Evolutionary conservation across 2,113 vertebrate species (phyloP), one percentile per base, ranked within the genome.

Genomic region (Rhombomys opimus): DNA sequence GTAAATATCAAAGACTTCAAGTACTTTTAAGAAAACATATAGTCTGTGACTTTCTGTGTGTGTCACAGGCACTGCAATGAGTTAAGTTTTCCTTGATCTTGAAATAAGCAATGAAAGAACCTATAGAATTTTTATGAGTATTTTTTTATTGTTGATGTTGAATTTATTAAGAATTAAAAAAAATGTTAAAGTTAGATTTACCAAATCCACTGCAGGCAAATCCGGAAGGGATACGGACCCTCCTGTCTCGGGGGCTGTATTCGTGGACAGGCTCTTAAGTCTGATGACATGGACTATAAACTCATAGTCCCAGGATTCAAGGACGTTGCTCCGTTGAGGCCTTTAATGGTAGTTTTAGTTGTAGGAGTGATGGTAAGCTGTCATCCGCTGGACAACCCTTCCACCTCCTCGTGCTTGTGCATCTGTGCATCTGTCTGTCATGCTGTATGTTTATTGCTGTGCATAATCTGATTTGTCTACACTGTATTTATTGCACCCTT

Each of bases 401-500:
- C 32, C 54, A 32, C 8, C 13, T 90, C 35, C 54, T 7, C 46
- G 3, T 77, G 4, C 82, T 46, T 93, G 11, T 65, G 12, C 87
- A 25, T 95, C 75, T 96, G 32, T 87, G 67, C 90, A 3, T 92
- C 4, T 81, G 7, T 94, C 88, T 96, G 75, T 95, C 81, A 52
- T 50, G 35, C 67, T 81, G 41, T 89, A 30, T 73, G 5, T 82
- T 84, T 84, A 41, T 15, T 65, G 14, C 15, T 65, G 78, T 25
- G 6, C 7, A 18, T n/a, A 87, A 5, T 95, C 46, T 82, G 59
- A 76, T 73, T 77, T 81, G 78, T 95, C 91, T 96, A 54, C 68
- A 57, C 81, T 63, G n/a, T 17, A 72, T 89, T 77, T 93, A 76
- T 12, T 2, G 18, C 3, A 63, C 10, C 20, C 50, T 82, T 82